Evolutionary conservation across 2,888 invertebrate genomes (phyloP), one percentile per base, ranked within the genome.

Genomic region (Branchipolynoe longqiensis): DNA sequence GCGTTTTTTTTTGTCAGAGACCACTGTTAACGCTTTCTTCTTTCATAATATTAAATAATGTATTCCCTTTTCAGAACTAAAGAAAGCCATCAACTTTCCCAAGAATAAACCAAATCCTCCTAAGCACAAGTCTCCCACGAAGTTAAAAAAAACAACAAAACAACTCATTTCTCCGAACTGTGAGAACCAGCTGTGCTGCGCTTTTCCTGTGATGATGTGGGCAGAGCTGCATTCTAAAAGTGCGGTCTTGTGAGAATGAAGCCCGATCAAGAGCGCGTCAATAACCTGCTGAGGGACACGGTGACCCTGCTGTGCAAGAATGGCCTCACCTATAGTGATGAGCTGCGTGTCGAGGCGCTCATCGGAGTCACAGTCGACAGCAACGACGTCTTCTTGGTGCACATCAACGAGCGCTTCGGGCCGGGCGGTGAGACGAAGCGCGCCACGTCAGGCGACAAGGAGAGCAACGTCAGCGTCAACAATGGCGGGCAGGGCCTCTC

Each of bases 251-350:
- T 4, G 56, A 87, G 6, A 25, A 87, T 87, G 87, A 87, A 85
- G 81, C 84, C 87, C 0, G 87, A 87, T 62, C 87, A 87, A 62
- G 87, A 87, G 64, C 59, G 87, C 25, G 87, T 87, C 25, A 83
- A 78, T 25, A 87, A 87, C 36, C 58, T 87, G 73, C 84, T 87
- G 48, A 83, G 69, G 25, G 87, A 87, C 48, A 87, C 87, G 1
- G 85, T 87, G 56, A 87, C 87, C 41, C 64, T 87, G 31, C 82
- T 87, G 18, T 87, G 87, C 36, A 87, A 87, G 59, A 87, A 87
- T 36, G 87, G 87, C 54, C 85, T 87, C 62, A 85, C 85, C 38
- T 87, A 85, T 48, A 83, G 64, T 0, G 83, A 85, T 54, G 84
- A 87, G 62, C 58, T 87, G 36, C 83, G 81, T 33, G 84, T 87